Conservation (phyloP, 2,797 vertebrate genomes). For the Muraenolepis orangiensis region DNA sequence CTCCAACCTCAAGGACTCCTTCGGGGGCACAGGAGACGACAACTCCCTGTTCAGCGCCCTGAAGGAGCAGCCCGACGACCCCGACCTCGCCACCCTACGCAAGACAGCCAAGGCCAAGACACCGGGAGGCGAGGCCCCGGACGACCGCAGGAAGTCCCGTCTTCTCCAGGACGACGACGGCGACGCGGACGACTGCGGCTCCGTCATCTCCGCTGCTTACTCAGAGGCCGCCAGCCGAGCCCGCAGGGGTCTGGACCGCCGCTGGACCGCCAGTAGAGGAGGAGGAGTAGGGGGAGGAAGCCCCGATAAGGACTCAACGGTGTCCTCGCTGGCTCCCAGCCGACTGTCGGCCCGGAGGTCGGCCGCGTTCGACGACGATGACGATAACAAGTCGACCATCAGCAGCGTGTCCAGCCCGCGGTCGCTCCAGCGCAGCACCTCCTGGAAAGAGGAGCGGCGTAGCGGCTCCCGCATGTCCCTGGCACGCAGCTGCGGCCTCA, state of each 20-base stretch:
- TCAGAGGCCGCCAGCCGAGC: conserved; percentile 79
- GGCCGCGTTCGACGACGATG: conserved; percentile 71
- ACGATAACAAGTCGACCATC: conserved; percentile 74
- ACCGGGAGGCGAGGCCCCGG: conserved; percentile 49
- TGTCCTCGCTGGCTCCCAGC: conserved; percentile 80
- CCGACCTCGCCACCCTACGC: conserved; percentile 76
- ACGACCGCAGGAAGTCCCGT: conserved; percentile 64
- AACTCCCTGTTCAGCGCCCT: conserved; percentile 85
- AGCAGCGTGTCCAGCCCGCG: conserved; percentile 77
- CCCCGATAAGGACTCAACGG: conserved; percentile 77
- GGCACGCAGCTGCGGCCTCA: conserved; percentile 80
- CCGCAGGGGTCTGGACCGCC: conserved; percentile 82
- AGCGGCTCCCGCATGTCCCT: conserved; percentile 79
- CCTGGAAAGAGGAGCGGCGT: conserved; percentile 78
- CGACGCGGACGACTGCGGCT: conserved; percentile 75
- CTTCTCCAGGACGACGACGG: conserved; percentile 67
- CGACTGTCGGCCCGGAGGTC: conserved; percentile 72
- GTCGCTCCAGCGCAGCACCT: conserved; percentile 75
- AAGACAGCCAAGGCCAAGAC: conserved; percentile 71
- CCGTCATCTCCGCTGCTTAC: conserved; percentile 80
- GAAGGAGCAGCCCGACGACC: conserved; percentile 78
- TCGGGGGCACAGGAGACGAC: conserved; percentile 85
- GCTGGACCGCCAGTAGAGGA: conserved; percentile 76
- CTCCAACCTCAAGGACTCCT: conserved; percentile 87
- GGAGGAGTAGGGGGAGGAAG: neutral